Base-by-base conservation (phyloP, 2,797 vertebrate species). In the Cercopithecus neglectus region DNA sequence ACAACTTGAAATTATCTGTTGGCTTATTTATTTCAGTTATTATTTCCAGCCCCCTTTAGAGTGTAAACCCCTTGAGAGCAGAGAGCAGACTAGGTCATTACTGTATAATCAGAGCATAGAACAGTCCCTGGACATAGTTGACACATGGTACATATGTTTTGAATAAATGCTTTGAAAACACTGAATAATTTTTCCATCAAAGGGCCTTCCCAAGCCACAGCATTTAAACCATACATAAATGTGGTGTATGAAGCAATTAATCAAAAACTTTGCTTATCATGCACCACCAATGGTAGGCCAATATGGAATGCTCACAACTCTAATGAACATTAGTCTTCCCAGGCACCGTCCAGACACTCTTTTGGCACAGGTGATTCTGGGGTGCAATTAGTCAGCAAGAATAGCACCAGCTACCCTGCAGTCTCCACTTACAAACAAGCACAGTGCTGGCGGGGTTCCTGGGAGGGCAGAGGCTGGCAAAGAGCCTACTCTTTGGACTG, bases 181-280 rank as follows among this genome's bases (percentile, higher is more conserved):
- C 53, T 57, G 30, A 95, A 82, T 75, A 83, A 93, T 87, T 97
- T 95, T 46, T 91, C 33, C 39, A 76, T 74, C 78, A 90, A 95
- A 96, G 95, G 46, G 5, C n/a, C 72, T 91, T 84, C 39, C 89
- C 26, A 81, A 39, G 19, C 41, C 59, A 81, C 9, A 79, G 61
- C 59, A 91, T 78, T 97, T 87, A 95, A 79, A 83, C 28, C 53
- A 91, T n/a, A 95, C 46, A 90, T 64, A 93, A 92, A 95, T 33
- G 10, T 39, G 4, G 33, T 14, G 61, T 86, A 53, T 78, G 57
- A 48, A 81, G 89, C 64, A 94, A 94, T 97, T 95, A 91, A 96
- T 95, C 94, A 97, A 91, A 96, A 92, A 75, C 39, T 84, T 94
- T 94, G 80, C 83, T 95, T 95, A 80, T 64, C 50, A 39, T 3